Conservation (phyloP, 2,888 invertebrate genomes). For the Imbricaverruca yamaguchii region DNA sequence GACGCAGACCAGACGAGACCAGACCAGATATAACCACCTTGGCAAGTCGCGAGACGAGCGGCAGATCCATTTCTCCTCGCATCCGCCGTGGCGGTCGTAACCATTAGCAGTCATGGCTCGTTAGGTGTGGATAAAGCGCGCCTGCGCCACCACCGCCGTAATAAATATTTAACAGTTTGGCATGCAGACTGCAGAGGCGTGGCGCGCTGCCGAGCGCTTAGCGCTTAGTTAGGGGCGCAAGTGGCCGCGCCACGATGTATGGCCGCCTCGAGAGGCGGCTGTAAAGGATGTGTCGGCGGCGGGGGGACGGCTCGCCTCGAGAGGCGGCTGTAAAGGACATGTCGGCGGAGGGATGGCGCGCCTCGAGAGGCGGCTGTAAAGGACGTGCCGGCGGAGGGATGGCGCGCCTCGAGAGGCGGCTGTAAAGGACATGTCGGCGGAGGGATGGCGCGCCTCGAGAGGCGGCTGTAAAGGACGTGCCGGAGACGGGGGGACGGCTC, state of each 20-base stretch:
- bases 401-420: too few species aligned
- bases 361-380: too few species aligned
- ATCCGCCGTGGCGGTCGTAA: neutral
- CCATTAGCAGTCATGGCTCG: neutral
- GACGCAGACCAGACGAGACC: too few species aligned
- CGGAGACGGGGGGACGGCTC: neutral
- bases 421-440: too few species aligned
- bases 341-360: too few species aligned
- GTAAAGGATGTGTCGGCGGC: too few species aligned
- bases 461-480: too few species aligned
- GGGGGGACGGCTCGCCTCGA: neutral
- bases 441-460: too few species aligned
- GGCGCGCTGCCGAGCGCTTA: neutral
- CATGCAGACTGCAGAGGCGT: neutral
- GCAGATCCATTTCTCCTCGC: neutral
- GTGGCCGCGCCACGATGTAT: neutral
- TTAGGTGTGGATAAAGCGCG: neutral
- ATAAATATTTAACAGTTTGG: slow-evolving; percentile 8
- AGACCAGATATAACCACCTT: neutral
- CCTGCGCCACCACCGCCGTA: neutral
- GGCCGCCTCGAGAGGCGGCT: too few species aligned
- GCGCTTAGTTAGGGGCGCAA: neutral
- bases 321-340: too few species aligned
- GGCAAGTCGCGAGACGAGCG: too few species aligned
- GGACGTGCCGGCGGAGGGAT: too few species aligned